These are phyloP conservation scores for Reticulitermes speratus DNA, from an alignment of 1,140 invertebrate genomes.

Conservation along the genomic window DNA sequence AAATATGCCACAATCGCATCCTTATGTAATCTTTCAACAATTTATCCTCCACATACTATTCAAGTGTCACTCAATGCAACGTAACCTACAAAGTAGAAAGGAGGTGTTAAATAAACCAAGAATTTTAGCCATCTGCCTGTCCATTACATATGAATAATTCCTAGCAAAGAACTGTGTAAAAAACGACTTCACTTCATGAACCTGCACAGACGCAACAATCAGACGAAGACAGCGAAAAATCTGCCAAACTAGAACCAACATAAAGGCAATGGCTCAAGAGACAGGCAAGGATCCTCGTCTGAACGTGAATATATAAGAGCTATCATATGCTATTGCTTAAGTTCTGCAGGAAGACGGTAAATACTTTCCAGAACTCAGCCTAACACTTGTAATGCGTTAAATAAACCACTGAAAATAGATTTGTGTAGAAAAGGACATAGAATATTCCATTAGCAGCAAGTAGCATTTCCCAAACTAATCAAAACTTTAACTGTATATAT, in stretches of 20 bases:
- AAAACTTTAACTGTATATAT: not conserved
- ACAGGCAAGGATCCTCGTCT: not conserved
- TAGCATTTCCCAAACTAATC: not conserved
- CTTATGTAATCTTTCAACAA: too few species aligned
- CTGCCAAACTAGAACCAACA: not conserved
- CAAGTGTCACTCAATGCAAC: too few species aligned
- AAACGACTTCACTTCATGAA: not conserved
- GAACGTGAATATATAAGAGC: not conserved
- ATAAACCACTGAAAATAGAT: not conserved
- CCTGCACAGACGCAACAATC: not conserved
- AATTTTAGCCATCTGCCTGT: not conserved
- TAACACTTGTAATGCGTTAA: not conserved
- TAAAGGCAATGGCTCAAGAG: not conserved
- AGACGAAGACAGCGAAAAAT: not conserved
- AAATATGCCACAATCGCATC: too few species aligned
- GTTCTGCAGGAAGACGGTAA: not conserved
- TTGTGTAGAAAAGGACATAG: not conserved
- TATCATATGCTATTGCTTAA: not conserved
- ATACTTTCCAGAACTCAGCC: not conserved
- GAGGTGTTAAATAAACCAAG: too few species aligned
- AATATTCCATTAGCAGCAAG: not conserved
- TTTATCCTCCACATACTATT: too few species aligned
- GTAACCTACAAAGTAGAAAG: too few species aligned
- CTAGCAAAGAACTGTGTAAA: not conserved
- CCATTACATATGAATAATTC: not conserved